Conservation (phyloP, 1,140 invertebrate genomes). For the Diachasma alloeum region DNA sequence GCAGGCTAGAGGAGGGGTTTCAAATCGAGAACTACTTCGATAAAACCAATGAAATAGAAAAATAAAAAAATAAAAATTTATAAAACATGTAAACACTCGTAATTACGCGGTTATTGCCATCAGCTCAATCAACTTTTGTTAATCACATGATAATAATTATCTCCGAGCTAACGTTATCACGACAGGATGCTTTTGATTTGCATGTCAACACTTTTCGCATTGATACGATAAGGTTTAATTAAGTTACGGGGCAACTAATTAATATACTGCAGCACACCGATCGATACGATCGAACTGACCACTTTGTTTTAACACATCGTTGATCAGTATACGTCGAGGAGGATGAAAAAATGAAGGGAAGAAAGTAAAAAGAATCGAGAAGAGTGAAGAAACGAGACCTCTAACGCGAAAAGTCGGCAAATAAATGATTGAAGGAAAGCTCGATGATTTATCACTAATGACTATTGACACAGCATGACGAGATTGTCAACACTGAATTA, state of each 20-base stretch:
- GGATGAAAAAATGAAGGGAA: not conserved
- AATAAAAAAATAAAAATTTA: too few species aligned
- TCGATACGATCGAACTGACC: slow-evolving; percentile 33
- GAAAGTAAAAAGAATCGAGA: not conserved
- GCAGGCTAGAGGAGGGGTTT: too few species aligned
- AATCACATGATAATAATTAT: slow-evolving; percentile 27
- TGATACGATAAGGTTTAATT: slow-evolving; percentile 48
- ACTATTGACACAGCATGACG: not conserved
- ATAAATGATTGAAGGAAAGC: not conserved
- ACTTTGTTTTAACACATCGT: slow-evolving; percentile 37
- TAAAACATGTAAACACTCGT: not conserved
- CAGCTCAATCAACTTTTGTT: slow-evolving; percentile 17
- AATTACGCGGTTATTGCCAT: not conserved
- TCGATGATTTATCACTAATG: not conserved
- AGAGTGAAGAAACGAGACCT: not conserved
- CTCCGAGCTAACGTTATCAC: slow-evolving; percentile 22
- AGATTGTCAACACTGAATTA: not conserved
- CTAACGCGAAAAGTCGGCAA: not conserved
- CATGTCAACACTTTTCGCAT: slow-evolving; percentile 48
- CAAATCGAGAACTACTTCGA: too few species aligned
- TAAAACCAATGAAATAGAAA: too few species aligned
- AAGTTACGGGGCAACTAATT: slow-evolving; percentile 50
- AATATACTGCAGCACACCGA: slow-evolving; percentile 37
- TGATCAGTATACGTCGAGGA: slow-evolving; percentile 5
- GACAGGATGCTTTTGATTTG: slow-evolving; percentile 42